A percentile compares a stretch with the other conserved stretches of the same genome.
Evolutionary conservation across 2,888 invertebrate genomes (phyloP).

Genomic region (Drosophila vallismaia): DNA sequence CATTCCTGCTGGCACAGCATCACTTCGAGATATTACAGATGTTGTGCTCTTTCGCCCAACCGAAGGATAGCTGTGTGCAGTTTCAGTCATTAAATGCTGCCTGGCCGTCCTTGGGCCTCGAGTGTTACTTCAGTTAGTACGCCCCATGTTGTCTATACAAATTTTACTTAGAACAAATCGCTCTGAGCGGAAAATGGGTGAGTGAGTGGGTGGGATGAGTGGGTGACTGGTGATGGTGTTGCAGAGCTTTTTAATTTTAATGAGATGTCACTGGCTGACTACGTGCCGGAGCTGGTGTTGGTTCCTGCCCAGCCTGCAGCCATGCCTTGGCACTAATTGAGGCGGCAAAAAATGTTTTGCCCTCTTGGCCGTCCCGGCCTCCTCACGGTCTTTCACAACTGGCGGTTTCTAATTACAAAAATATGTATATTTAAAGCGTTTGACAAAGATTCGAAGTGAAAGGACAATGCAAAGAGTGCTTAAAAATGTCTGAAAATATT

Average conservation of each 20-base stretch:
- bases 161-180: constrained; percentile 33
- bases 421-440: constrained; percentile 71
- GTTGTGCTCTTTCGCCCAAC: constrained; percentile 28
- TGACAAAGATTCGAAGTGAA: constrained; percentile 47
- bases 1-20: constrained; percentile 18
- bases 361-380: constrained; percentile 46
- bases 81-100: constrained; percentile 51
- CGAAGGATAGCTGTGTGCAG: constrained; percentile 41
- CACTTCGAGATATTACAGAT: constrained; percentile 14
- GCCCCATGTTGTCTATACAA: constrained; percentile 45
- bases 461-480: constrained; percentile 40
- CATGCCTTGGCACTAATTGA: constrained; percentile 73
- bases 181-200: background rate
- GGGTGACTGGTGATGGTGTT: constrained; percentile 32
- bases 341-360: constrained; percentile 69
- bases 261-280: constrained; percentile 76
- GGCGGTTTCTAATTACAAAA: constrained; percentile 72
- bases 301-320: constrained; percentile 51
- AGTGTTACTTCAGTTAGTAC: constrained; percentile 58
- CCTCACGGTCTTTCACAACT: constrained; percentile 6
- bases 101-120: constrained; percentile 32
- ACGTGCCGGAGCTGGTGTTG: constrained; percentile 52
- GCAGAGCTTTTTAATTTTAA: constrained; percentile 75
- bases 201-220: background rate
- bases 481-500: constrained; percentile 52